phyloP scores from a whole-genome alignment of 2,888 invertebrate genomes.

The Zelleria hepariella region DNA sequence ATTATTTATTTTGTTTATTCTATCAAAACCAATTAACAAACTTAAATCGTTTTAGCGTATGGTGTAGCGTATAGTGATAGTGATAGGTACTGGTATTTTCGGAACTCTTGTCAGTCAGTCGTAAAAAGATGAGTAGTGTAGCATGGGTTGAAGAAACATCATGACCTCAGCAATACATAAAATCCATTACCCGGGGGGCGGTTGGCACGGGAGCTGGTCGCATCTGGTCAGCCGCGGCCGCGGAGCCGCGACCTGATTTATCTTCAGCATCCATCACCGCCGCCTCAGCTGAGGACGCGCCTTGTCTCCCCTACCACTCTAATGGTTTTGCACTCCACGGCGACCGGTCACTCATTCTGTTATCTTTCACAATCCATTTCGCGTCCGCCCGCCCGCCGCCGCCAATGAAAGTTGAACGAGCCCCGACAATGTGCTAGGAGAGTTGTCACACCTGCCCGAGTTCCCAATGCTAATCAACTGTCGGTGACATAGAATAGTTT shows the following conservation, averaged over 20 bases:
- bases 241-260: slow-evolving; percentile 58
- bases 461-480: slow-evolving; percentile 50
- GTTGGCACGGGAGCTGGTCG: too few species aligned
- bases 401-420: slow-evolving; percentile 15
- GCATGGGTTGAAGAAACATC: slow-evolving; percentile 26
- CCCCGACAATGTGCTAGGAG: slow-evolving; percentile 41
- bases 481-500: slow-evolving; percentile 63
- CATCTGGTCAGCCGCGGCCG: slow-evolving; percentile 46
- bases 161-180: slow-evolving; percentile 43
- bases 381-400: background rate
- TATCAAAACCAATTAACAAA: too few species aligned
- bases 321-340: slow-evolving; percentile 36
- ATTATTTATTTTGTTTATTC: background rate
- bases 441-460: slow-evolving; percentile 36
- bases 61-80: too few species aligned
- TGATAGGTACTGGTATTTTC: too few species aligned
- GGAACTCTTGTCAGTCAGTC: too few species aligned
- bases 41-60: too few species aligned
- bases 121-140: background rate
- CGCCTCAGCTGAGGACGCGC: slow-evolving; percentile 41
- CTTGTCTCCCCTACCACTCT: slow-evolving; percentile 43
- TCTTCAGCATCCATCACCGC: slow-evolving; percentile 59
- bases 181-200: slow-evolving; percentile 31
- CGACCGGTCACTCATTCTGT: background rate
- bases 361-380: background rate